Percentiles rank a stretch among this genome's conserved stretches.
These are phyloP conservation scores for Mythimna ferrago DNA, from an alignment of 2,888 invertebrate genomes.

Conservation along the genomic window DNA sequence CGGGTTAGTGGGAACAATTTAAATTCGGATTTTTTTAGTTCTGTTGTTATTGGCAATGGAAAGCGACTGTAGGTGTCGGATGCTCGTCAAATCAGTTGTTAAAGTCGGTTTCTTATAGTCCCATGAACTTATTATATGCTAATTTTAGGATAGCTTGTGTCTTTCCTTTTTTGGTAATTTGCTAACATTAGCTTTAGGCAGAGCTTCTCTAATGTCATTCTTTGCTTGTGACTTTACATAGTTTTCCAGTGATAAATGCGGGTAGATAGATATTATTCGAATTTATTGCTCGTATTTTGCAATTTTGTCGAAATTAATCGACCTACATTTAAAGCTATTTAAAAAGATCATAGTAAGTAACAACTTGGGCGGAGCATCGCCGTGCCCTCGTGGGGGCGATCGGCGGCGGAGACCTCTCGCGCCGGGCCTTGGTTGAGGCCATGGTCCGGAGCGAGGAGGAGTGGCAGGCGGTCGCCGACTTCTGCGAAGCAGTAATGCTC, in stretches of 20 bases:
- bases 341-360: neutral
- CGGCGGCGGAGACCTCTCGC: no score
- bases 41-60: constrained; percentile 48
- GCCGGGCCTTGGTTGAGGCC: no score
- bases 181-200: no score
- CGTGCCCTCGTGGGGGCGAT: no score
- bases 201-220: no score
- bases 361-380: no score
- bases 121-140: neutral
- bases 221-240: no score
- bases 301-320: no score
- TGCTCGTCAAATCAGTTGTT: constrained; percentile 34
- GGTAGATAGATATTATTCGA: neutral
- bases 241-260: neutral
- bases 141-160: constrained; percentile 14
- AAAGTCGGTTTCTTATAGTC: constrained; percentile 20
- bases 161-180: neutral
- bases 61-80: constrained; percentile 36
- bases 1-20: constrained; percentile 8
- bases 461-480: no score
- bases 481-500: no score
- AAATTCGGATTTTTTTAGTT: constrained; percentile 32
- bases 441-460: no score
- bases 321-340: neutral
- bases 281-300: no score